phyloP scores from a whole-genome alignment of 2,888 invertebrate species.

The Napeogenes inachia region DNA sequence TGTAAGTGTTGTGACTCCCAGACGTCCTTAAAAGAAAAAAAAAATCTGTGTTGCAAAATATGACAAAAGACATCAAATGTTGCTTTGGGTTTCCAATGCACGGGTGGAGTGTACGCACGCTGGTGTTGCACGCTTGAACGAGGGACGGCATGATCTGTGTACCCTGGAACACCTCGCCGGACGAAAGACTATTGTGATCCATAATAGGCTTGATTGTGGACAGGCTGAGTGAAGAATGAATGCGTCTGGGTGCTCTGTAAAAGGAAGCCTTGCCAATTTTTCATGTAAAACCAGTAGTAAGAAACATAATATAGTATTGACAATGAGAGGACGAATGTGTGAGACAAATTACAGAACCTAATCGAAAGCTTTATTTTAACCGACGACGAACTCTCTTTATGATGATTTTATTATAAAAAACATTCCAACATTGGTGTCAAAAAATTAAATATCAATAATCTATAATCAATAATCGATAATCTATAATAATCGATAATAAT shows the following conservation, averaged over 20 bases:
- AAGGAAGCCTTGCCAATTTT: constrained; percentile 20
- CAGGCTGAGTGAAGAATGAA: constrained; percentile 20
- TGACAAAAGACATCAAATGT: constrained; percentile 2
- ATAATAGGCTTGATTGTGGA: constrained; percentile 25
- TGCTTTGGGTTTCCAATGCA: constrained; percentile 44
- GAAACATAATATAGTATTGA: constrained; percentile 12
- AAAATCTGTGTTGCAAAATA: constrained; percentile 10
- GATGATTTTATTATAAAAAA: neutral
- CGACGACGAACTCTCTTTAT: constrained; percentile 21
- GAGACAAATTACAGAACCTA: constrained; percentile 16
- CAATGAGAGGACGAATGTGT: constrained; percentile 22
- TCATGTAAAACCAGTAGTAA: constrained; percentile 23
- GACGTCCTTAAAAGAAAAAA: too few species aligned
- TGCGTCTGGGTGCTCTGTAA: constrained; percentile 18
- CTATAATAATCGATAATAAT: too few species aligned
- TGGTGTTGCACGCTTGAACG: constrained; percentile 65
- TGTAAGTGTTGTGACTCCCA: constrained; percentile 38
- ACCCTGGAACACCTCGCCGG: constrained; percentile 55
- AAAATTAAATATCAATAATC: neutral
- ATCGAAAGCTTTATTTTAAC: constrained; percentile 26
- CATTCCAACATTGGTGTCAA: neutral
- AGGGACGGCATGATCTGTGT: constrained; percentile 50
- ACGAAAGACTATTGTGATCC: constrained; percentile 40
- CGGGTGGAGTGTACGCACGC: constrained; percentile 37
- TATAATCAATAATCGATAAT: neutral